Evolutionary conservation across 1,140 invertebrate species (phyloP).

Genomic region (Mylabris phalerata): DNA sequence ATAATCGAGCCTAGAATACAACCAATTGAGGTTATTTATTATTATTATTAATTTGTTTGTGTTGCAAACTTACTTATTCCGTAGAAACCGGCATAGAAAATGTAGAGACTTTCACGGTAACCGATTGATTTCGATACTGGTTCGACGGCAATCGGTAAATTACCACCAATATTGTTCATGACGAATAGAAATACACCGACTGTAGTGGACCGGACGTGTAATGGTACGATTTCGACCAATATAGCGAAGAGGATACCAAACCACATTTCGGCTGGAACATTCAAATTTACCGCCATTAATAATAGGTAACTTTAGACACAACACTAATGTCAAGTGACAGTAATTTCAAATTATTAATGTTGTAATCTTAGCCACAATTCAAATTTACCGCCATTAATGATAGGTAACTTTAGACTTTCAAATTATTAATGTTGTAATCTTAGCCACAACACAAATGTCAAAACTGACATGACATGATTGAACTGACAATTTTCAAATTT

Average conservation of each 20-base stretch:
- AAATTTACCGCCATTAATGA: no score
- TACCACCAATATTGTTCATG: conserved; percentile 92
- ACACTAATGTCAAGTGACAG: no score
- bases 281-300: no score
- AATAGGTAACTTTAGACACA: no score
- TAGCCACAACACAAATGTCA: no score
- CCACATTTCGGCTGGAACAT: conserved; percentile 78
- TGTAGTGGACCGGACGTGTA: conserved; percentile 71
- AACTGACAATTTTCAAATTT: no score
- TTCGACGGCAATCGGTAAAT: conserved; percentile 79
- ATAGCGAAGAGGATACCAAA: conserved; percentile 86
- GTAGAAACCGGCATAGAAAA: conserved; percentile 81
- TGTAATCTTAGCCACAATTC: no score
- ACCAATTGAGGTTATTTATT: neutral
- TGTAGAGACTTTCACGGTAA: conserved; percentile 75
- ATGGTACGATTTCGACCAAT: conserved; percentile 78
- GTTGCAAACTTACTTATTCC: conserved; percentile 64
- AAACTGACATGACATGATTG: no score
- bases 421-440: no score
- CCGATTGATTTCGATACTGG: conserved; percentile 71
- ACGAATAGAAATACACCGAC: conserved; percentile 82
- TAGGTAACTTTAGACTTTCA: no score
- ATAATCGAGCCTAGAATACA: conserved; percentile 54
- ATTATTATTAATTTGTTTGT: neutral
- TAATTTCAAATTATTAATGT: no score